A percentile compares a stretch with the other conserved stretches of the same genome.
Conservation (phyloP, 2,113 vertebrate species). For the Origma solitaria region DNA sequence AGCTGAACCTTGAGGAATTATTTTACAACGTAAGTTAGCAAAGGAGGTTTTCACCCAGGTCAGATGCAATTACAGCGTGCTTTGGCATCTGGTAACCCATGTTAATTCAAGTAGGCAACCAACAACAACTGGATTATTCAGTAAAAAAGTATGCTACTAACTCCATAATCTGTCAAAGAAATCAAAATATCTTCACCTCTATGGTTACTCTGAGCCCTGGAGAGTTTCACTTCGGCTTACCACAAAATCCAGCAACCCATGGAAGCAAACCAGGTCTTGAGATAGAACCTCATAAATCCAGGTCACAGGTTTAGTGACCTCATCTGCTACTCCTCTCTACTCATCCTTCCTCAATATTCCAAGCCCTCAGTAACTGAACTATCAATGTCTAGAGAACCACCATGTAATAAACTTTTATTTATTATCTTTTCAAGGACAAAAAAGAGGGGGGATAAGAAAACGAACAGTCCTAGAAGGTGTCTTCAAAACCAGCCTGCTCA, state of each 20-base stretch:
- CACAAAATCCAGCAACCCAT: not conserved
- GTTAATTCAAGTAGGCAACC: not conserved
- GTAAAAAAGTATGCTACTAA: not conserved
- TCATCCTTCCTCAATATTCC: not conserved
- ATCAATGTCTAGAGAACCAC: not conserved
- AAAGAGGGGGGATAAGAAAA: not conserved
- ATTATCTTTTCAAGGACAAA: not conserved
- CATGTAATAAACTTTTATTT: not conserved
- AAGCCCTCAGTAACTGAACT: not conserved
- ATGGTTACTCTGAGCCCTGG: not conserved
- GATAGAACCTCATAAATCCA: not conserved
- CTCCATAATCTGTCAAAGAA: accelerated
- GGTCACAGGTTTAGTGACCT: not conserved
- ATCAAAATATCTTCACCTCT: accelerated
- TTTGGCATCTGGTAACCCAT: not conserved
- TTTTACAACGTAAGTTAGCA: not conserved
- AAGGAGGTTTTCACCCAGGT: not conserved
- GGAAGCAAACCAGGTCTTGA: not conserved
- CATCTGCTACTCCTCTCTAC: not conserved
- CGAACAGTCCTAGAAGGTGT: not conserved
- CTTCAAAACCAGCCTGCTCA: not conserved
- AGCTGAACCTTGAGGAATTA: not conserved
- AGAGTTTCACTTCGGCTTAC: accelerated
- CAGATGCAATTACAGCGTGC: accelerated
- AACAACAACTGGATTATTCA: not conserved